Conservation (phyloP, 2,113 vertebrate species). For the Probosciger aterrimus region DNA sequence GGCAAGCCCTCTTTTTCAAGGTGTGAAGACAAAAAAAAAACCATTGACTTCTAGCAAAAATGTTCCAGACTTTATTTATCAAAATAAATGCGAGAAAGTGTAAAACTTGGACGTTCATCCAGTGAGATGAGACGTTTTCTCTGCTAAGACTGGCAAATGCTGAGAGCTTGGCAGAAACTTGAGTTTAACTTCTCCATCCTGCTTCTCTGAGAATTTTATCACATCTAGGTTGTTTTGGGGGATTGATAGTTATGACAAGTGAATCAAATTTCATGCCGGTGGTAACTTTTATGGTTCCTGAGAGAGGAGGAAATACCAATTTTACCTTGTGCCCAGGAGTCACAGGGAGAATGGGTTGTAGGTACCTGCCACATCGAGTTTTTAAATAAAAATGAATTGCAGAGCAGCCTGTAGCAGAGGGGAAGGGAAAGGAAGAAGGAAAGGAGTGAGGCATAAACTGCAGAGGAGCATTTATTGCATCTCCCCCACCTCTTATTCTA, state of each 20-base stretch:
- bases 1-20: not conserved
- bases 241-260: conserved; percentile 49
- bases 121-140: not conserved
- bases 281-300: conserved; percentile 62
- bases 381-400: conserved; percentile 59
- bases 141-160: not conserved
- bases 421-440: not conserved
- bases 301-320: conserved; percentile 64
- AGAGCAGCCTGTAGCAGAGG: not conserved
- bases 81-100: not conserved
- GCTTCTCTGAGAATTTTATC: conserved; percentile 37
- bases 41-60: not conserved
- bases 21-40: not conserved
- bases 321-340: conserved; percentile 55
- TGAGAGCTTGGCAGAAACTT: not conserved
- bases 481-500: conserved; percentile 52
- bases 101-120: not conserved
- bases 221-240: conserved; percentile 37
- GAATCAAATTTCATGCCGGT: conserved; percentile 54
- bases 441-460: conserved; percentile 16
- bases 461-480: conserved; percentile 45
- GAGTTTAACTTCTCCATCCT: conserved; percentile 16
- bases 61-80: not conserved
- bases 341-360: conserved; percentile 39
- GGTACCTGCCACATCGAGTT: not conserved